Evolutionary conservation across 92 coral and sea anemone genomes (phyloP), one percentile per base, ranked within the genome.

Genomic region (Zoanthus sansibaricus): DNA sequence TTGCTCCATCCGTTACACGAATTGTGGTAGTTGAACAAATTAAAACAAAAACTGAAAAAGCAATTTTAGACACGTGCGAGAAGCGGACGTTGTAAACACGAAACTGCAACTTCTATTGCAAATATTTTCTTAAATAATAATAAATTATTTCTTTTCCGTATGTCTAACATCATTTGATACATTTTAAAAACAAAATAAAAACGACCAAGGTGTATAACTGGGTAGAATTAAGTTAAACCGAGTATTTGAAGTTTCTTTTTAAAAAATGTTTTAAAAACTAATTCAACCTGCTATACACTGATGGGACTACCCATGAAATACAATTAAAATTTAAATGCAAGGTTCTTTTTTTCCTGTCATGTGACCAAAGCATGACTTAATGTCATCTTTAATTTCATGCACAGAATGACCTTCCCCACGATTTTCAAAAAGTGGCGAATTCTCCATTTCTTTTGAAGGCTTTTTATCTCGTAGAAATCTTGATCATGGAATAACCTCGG

Each of bases 291-390:
- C n/a, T 1, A 3, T 16, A 25, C 25, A 25, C 25, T 25, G 25
- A 25, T 12, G n/a, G 15, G 18, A 1, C 67, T 6, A n/a, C 18
- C 67, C 7, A 14, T n/a, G 67, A 59, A 59, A 3, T 16, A 7
- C 5, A 15, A 15, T 8, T 25, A 25, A 25, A 25, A 25, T 25
- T 25, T 25, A 25, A 25, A 25, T 25, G 25, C 25, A 25, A 25
- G 25, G 25, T 25, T 25, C 25, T 25, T 31, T 4, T 17, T 17
- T 17, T 6, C 1, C 30, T 16, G 69, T 62, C 69, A 62, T 62
- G 69, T 62, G 69, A 62, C 69, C 30, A 20, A 32, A 62, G n/a
- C 69, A 62, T 62, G 69, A 62, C 69, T 7, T 62, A 62, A 62
- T 62, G 20, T n/a, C 25, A 20, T 62, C 11, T 7, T 9, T 7